These are phyloP conservation scores for Okamejei kenojei DNA, from an alignment of 2,797 vertebrate species.

Conservation along the genomic window DNA sequence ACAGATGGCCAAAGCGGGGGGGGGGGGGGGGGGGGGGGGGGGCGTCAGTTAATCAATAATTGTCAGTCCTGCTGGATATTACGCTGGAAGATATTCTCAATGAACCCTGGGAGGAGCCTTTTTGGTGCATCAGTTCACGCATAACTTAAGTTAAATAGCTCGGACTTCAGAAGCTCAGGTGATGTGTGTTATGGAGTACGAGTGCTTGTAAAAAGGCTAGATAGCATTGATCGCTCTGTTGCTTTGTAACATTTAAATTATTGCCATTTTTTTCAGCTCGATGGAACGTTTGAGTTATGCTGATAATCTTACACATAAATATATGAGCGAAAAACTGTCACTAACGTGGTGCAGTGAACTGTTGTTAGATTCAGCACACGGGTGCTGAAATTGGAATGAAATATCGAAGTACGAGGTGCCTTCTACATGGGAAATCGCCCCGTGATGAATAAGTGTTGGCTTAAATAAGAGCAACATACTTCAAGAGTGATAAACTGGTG, in stretches of 20 bases:
- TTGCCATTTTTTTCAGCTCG: slow-evolving; percentile 49
- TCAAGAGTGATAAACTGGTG: neutral
- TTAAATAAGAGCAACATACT: neutral
- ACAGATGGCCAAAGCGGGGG: neutral
- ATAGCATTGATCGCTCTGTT: neutral
- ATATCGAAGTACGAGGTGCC: slow-evolving; percentile 37
- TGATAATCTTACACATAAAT: slow-evolving; percentile 49
- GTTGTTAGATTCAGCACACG: slow-evolving; percentile 45
- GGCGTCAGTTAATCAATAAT: neutral
- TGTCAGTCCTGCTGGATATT: neutral
- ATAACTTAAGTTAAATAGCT: neutral
- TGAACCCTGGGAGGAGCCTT: neutral
- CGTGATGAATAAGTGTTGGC: neutral
- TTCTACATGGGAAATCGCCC: slow-evolving; percentile 44
- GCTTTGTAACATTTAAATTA: neutral
- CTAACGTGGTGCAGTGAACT: slow-evolving; percentile 40
- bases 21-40: neutral
- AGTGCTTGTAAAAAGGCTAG: neutral
- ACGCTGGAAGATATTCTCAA: neutral
- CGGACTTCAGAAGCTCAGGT: neutral
- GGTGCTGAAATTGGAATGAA: slow-evolving; percentile 45
- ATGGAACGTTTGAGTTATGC: slow-evolving; percentile 50
- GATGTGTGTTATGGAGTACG: neutral
- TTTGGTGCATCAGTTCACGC: neutral
- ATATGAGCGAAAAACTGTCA: slow-evolving; percentile 47